Conservation (phyloP, 2,113 vertebrate species). For the Ptyas mucosa region DNA sequence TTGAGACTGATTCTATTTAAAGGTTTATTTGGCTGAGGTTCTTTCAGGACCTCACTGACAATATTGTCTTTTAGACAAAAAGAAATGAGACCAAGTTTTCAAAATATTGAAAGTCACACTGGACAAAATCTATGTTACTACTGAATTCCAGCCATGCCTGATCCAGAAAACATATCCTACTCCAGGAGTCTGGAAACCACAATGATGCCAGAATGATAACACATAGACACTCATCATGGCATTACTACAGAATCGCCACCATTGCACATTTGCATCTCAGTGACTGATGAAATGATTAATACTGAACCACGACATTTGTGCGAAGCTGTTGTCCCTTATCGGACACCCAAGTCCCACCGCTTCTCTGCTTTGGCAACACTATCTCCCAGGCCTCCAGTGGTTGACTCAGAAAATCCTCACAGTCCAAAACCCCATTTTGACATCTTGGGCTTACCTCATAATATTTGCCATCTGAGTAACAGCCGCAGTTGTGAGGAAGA, state of each 20-base stretch:
- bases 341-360: background rate
- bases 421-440: background rate
- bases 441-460: constrained; percentile 77
- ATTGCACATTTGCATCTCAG: background rate
- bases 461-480: constrained; percentile 92
- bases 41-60: background rate
- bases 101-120: background rate
- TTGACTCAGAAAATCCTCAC: background rate
- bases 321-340: background rate
- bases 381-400: background rate
- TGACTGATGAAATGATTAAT: background rate
- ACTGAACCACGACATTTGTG: background rate
- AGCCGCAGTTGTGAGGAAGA: constrained; percentile 91
- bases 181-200: background rate
- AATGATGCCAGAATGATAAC: background rate
- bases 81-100: background rate
- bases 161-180: background rate
- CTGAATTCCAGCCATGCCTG: background rate
- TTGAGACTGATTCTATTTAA: background rate
- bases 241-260: background rate
- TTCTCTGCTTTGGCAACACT: background rate
- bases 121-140: background rate
- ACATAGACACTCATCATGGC: background rate
- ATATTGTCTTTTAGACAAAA: background rate
- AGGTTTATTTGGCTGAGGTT: background rate